Conservation (phyloP, 2,888 invertebrate genomes). For the Drosophila melanosoma region DNA sequence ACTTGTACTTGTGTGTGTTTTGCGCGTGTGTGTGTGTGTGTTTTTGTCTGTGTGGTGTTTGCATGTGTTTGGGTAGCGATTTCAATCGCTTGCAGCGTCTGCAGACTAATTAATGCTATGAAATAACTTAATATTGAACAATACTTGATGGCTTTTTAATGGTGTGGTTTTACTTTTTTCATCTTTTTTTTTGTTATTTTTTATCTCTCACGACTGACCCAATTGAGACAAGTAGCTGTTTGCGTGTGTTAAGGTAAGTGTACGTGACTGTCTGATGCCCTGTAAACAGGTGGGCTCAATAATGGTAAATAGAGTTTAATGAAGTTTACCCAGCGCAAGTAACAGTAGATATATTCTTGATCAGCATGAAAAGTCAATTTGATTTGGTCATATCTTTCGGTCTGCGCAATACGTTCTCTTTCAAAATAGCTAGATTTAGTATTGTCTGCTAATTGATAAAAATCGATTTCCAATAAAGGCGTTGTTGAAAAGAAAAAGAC, state of each 20-base stretch:
- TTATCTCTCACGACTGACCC: conserved; percentile 64
- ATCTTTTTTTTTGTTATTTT: conserved; percentile 17
- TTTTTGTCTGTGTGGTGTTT: conserved; percentile 4
- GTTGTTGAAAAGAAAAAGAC: background rate
- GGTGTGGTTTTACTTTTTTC: conserved; percentile 53
- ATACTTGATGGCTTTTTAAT: conserved; percentile 76
- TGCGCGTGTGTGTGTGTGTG: conserved; percentile 5
- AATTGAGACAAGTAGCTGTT: conserved; percentile 46
- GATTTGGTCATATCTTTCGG: background rate
- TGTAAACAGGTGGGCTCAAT: conserved; percentile 12
- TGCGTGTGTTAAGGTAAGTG: background rate
- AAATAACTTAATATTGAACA: conserved; percentile 79
- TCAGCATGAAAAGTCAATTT: background rate
- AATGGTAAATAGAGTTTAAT: background rate
- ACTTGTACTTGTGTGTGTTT: conserved; percentile 28
- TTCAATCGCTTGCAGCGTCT: conserved; percentile 61
- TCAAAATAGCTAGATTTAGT: background rate
- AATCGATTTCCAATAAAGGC: background rate
- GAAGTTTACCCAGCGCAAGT: no score
- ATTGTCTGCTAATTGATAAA: background rate
- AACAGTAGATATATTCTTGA: background rate
- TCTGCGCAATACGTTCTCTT: background rate
- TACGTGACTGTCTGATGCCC: conserved; percentile 19
- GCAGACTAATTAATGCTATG: conserved; percentile 68
- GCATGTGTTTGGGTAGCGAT: conserved; percentile 45